Evolutionary conservation across 1,140 invertebrate species (phyloP), one percentile per base, ranked within the genome.

Genomic region (Temnothorax longispinosus): DNA sequence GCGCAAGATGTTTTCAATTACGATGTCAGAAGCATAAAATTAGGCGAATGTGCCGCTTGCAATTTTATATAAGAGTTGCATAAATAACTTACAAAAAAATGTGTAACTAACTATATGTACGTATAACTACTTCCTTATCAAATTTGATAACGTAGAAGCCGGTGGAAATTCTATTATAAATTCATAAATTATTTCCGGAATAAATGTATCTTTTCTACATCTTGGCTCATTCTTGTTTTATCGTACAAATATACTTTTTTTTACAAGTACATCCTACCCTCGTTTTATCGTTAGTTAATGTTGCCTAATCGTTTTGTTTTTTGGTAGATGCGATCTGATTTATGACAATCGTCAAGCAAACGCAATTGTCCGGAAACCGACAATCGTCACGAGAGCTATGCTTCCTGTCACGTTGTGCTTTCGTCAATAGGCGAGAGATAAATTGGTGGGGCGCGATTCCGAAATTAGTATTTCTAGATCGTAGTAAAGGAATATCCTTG

Each of bases 401-500:
- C 32, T 86, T 82, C 62, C 85, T 69, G 60, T 82, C 47, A 67
- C 50, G 60, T 27, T 58, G 76, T 50, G 52, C 64, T 69, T 65
- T 77, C 62, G 18, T 75, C 62, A 64, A 69, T 44, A 27, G 32
- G 32, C 3, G 21, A 54, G 4, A 54, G 60, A 58, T n/a, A 52
- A 44, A 54, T 52, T 15, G 15, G 32, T 27, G 44, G 11, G 32
- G 15, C 21, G n/a, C n/a, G 67, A 74, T 62, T 41, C 21, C 21
- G 60, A 50, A 65, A 80, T 54, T 52, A 35, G 41, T 82, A 82
- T 80, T 54, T 38, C 44, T 56, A 41, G 21, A 60, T 64, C 32
- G 41, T 44, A 69, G 81, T 72, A 32, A 47, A 80, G 35, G 7
- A 74, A 80, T 80, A 47, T 78, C n/a, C 4, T 89, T 74, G 81